Base-by-base conservation (phyloP, 2,797 vertebrate genomes). In the Zalophus californianus region DNA sequence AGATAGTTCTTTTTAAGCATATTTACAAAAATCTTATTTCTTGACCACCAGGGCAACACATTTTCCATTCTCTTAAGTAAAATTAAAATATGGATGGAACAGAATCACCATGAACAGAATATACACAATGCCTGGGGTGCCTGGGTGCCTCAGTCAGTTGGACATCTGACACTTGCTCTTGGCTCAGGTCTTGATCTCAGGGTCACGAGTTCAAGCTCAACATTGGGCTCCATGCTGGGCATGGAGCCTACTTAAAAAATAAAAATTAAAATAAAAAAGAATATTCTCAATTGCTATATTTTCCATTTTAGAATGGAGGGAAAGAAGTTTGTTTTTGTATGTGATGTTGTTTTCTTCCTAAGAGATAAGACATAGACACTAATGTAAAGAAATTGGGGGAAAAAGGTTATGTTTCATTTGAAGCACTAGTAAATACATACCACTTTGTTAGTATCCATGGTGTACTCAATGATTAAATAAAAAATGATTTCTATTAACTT, bases 401-500 rank as follows among this genome's bases (percentile, higher is more conserved):
- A 90, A 56, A 35, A 48, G 35, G 15, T n/a, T n/a, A 66, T 66
- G 32, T 68, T 91, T 91, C 44, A 16, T 44, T 90, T 93, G 54
- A 89, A 96, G 25, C 44, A 52, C 48, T 3, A 25, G 54, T 79
- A 79, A 75, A 82, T 84, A 52, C 54, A 48, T 35, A 15, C 12
- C 18, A 90, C 44, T 82, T 94, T 50, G 75, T 90, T 82, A 68
- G 15, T 27, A 25, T 64, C 29, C 32, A 54, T 13, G 1, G 16
- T 52, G 60, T 94, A 23, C 29, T 78, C 41, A 44, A 50, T 50
- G 3, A 60, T 44, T 82, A 79, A 86, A 80, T 64, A 64, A 41
- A 41, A 92, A 86, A 73, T 83, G 52, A 92, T 86, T 91, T 93
- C 64, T 66, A 66, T 66, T 66, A 66, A 32, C 77, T 77, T 50